phyloP scores from a whole-genome alignment of 2,113 vertebrate genomes.

The Pandion haliaetus region DNA sequence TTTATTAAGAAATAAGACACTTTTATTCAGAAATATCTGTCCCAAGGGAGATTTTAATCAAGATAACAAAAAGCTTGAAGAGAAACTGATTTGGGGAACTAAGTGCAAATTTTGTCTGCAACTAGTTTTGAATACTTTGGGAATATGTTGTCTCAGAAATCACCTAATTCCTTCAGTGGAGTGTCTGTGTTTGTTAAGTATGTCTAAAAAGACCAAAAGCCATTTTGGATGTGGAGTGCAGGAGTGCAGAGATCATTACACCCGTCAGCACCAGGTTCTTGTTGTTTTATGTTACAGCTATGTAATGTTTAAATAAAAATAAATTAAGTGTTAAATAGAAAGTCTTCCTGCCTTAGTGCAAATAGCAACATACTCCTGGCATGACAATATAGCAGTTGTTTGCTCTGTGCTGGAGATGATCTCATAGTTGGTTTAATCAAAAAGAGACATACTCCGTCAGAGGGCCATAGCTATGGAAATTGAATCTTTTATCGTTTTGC shows the following conservation, averaged over 20 bases:
- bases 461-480: conserved; percentile 27
- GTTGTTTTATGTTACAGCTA: conserved; percentile 12
- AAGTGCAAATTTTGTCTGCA: not conserved
- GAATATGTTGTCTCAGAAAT: not conserved
- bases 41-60: not conserved
- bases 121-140: not conserved
- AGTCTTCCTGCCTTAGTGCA: conserved; percentile 25
- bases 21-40: not conserved
- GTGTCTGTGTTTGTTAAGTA: not conserved
- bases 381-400: conserved; percentile 23
- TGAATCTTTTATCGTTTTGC: not conserved
- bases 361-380: conserved; percentile 41
- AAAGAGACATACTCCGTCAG: not conserved
- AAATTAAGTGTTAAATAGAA: conserved; percentile 47
- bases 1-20: not conserved
- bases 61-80: not conserved
- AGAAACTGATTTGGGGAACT: not conserved
- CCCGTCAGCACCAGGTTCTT: not conserved
- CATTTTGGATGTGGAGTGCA: not conserved
- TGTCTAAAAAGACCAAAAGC: not conserved
- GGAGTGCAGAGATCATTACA: not conserved
- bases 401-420: conserved; percentile 30
- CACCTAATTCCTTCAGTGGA: not conserved
- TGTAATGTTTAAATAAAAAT: conserved; percentile 50
- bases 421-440: conserved; percentile 56